A percentile compares a stretch with the other conserved stretches of the same genome.
These are phyloP conservation scores for Euura lappo DNA, from an alignment of 1,140 invertebrate species.

Conservation along the genomic window DNA sequence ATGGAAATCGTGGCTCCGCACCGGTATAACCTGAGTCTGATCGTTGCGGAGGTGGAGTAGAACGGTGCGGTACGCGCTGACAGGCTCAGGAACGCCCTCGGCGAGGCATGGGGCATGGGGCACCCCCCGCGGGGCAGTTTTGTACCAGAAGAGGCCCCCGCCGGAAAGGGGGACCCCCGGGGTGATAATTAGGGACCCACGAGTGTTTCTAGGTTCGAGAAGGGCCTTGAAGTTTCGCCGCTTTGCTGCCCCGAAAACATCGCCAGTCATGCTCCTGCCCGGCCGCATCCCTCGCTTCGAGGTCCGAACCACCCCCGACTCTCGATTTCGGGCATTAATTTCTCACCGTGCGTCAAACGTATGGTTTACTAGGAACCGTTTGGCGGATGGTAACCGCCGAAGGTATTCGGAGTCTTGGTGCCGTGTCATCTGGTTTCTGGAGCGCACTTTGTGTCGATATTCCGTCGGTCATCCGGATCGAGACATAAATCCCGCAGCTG, in stretches of 20 bases:
- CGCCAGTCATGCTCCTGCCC: conserved; percentile 41
- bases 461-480: neutral
- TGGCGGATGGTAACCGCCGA: too few relatives aligned
- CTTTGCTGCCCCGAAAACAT: conserved; percentile 46
- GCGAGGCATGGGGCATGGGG: conserved; percentile 28
- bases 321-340: neutral
- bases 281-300: neutral
- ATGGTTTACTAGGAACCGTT: neutral
- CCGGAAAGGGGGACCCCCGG: conserved; percentile 48
- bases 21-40: too few relatives aligned
- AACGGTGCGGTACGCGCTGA: neutral
- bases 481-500: neutral
- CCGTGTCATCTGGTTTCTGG: neutral
- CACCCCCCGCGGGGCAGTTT: conserved; percentile 46
- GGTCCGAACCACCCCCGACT: neutral
- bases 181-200: conserved; percentile 52
- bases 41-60: too few relatives aligned
- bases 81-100: conserved; percentile 5
- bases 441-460: neutral
- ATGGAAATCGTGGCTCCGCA: too few relatives aligned
- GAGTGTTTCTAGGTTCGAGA: conserved; percentile 50
- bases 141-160: conserved; percentile 43
- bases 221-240: conserved; percentile 52
- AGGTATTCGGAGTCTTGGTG: neutral
- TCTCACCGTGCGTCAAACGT: neutral